Base-by-base conservation (phyloP, 2,888 invertebrate species). In the Arrhopalites spinosus region DNA sequence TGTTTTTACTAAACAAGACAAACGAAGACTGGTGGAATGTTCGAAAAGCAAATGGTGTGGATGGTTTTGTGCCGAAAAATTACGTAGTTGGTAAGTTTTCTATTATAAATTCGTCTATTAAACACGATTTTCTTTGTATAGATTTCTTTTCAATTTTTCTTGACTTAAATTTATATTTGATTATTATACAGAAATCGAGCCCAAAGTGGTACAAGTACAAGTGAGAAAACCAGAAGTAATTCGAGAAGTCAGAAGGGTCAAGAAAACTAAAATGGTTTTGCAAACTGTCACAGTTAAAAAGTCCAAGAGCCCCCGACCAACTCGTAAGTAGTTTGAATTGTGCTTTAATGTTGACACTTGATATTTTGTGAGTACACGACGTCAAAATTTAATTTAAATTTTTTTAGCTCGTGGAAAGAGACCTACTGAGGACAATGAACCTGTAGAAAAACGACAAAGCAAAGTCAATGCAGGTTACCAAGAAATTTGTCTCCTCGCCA, bases 11-110 rank as follows among this genome's bases (percentile, higher is more conserved):
- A 79, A 95, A 93, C 85, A 96, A 96, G 87, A 96, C 95, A 8
- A 98, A 98, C 87, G 91, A 93, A 0, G 99, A 99, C 86, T 98
- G 98, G 98, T 99, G 99, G 99, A 95, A 95, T 83, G 94, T 98
- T n/a, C 89, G 96, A 17, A 95, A 95, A 85, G 90, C 91, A 0
- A 95, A 94, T 84, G 93, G 97, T 0, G 90, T 91, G 0, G 98
- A 98, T 84, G 98, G 98, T 0, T 99, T 97, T 86, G 97, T 98
- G 2, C 99, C 99, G 0, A 97, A 96, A 0, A 97, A 96, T 87
- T 98, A 98, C 86, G 95, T 98, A 17, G 25, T 25, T 27, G 50
- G 50, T 50, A 50, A 50, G 50, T n/a, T 50, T n/a, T 11, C 7
- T 2, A 50, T 15, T n/a, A 8, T 50, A 15, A n/a, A 13, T 50